Conservation (phyloP, 2,113 vertebrate genomes). For the Centropristis striata region DNA sequence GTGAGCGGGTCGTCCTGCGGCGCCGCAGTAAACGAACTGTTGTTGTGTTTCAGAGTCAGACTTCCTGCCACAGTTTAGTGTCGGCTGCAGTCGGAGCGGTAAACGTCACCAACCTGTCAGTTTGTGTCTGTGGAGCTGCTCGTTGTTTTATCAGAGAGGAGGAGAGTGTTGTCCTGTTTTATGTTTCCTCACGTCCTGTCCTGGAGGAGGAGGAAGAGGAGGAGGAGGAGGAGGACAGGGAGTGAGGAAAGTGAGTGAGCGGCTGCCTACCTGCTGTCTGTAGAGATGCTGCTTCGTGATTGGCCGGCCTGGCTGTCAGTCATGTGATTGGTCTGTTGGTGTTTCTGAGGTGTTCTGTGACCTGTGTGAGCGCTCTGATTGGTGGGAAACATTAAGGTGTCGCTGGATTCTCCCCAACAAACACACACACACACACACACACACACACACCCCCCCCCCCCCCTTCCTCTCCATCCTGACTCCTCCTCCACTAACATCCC, state of each 20-base stretch:
- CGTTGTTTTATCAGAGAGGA: neutral
- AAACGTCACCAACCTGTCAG: conserved; percentile 11
- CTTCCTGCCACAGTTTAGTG: conserved; percentile 48
- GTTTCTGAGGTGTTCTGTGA: too few species aligned
- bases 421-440: neutral
- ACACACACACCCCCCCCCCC: neutral
- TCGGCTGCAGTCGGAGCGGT: conserved; percentile 46
- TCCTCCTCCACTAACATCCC: conserved; percentile 3
- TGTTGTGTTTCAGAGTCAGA: conserved; percentile 76
- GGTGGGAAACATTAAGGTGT: neutral
- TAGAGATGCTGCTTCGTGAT: conserved; percentile 2
- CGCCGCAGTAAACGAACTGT: neutral
- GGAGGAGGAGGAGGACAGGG: neutral
- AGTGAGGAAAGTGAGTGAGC: neutral
- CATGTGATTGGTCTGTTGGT: conserved; percentile 3
- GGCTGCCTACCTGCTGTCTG: conserved; percentile 1
- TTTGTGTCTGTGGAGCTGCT: neutral
- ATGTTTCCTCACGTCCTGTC: neutral
- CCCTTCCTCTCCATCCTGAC: conserved; percentile 3
- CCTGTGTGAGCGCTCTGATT: conserved; percentile 5
- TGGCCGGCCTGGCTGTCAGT: conserved; percentile 15
- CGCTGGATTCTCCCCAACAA: neutral
- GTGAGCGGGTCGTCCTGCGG: too few species aligned
- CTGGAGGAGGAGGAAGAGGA: neutral
- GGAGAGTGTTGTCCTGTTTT: neutral